Conservation (phyloP, 1,140 invertebrate species). For the Listronotus oregonensis region DNA sequence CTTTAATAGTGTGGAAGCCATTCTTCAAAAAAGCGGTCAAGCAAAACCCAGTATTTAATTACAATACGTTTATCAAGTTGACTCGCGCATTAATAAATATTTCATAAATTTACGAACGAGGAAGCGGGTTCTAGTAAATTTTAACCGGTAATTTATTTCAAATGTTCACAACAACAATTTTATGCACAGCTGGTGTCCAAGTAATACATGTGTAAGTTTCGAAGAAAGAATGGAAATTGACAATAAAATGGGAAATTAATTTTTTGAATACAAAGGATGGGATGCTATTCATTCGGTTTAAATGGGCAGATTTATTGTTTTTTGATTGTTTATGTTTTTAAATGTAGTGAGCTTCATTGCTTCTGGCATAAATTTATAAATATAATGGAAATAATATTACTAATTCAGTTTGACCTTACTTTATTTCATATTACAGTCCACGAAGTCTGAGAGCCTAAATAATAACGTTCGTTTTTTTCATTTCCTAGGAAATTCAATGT, state of each 20-base stretch:
- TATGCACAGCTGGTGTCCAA: conserved; percentile 27
- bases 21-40: conserved; percentile 17
- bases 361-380: no score
- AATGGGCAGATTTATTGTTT: conserved; percentile 1
- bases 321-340: not conserved
- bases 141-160: conserved; percentile 26
- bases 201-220: conserved; percentile 28
- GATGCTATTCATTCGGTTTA: not conserved
- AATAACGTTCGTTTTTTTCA: no score
- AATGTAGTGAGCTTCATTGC: no score
- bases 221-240: conserved; percentile 21
- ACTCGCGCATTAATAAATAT: conserved; percentile 20
- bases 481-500: no score
- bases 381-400: no score
- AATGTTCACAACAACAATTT: conserved; percentile 34
- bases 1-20: not conserved
- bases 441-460: no score
- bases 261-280: conserved; percentile 1
- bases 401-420: no score
- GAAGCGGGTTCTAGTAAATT: conserved; percentile 25
- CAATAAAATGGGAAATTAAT: conserved; percentile 17
- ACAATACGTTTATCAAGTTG: conserved; percentile 18
- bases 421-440: no score
- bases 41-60: conserved; percentile 25
- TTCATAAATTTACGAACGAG: conserved; percentile 30